Base-by-base conservation (phyloP, 2,797 vertebrate genomes). In the Ciconia nigra region DNA sequence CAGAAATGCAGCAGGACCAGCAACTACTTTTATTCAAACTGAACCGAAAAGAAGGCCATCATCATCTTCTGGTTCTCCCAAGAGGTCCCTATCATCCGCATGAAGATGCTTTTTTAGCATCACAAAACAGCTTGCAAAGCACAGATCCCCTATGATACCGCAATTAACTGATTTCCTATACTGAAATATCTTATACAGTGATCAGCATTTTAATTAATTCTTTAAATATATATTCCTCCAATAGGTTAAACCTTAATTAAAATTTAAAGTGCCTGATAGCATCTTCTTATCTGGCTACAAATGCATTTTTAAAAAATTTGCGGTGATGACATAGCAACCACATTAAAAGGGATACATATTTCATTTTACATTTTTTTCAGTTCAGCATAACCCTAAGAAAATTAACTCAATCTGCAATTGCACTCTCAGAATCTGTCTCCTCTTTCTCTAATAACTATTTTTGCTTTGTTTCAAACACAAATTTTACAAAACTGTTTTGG, bases 211-310 rank as follows among this genome's bases (percentile, higher is more conserved):
- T 96, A 96, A 96, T 97, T 96, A 96, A 95, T 96, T 71, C 82
- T 93, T 95, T 88, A 83, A 89, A 90, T 93, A 96, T 83, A 97
- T 90, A 95, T 96, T 95, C 84, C 88, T 95, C 84, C 85, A 97
- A 94, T 95, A 95, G 51, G 89, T 86, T 89, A 92, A 96, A 89
- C 66, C 76, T 89, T 93, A 96, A 91, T 96, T 96, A 97, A 91
- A 97, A 95, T 91, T 49, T 89, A 65, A 74, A 95, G 62, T 87
- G 61, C 46, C 46, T 92, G 96, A 94, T 92, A 87, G 54, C 58
- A 94, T 97, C 96, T 67, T 87, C 87, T 96, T 96, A 96, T 94
- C 82, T 93, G 66, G 86, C 71, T 83, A 85, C 44, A 39, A 46
- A 85, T 11, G 29, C 71, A 76, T 55, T 90, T 96, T 92, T 95